Conservation (phyloP, 2,797 vertebrate species). For the Valencia hispanica region DNA sequence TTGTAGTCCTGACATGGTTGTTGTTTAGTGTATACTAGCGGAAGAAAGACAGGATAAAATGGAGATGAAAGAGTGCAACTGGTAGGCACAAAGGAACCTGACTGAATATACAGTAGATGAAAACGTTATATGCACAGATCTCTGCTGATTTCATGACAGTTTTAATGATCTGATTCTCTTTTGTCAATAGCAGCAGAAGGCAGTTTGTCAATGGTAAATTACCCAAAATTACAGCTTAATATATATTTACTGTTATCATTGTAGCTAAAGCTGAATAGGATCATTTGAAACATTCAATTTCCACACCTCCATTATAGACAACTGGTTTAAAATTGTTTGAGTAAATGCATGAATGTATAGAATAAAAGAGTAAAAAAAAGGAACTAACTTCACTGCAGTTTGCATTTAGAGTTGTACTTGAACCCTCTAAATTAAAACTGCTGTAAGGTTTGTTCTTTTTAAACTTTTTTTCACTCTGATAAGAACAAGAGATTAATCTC, state of each 20-base stretch:
- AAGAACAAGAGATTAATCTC: not conserved
- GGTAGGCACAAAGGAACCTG: constrained; percentile 11
- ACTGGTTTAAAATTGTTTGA: not conserved
- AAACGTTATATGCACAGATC: constrained; percentile 20
- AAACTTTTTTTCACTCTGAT: not conserved
- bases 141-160: constrained; percentile 21
- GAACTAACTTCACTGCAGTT: not conserved
- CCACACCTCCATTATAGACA: not conserved
- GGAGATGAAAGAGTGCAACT: not conserved
- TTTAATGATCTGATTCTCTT: constrained; percentile 32
- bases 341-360: not conserved
- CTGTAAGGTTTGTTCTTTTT: not conserved
- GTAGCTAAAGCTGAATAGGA: not conserved
- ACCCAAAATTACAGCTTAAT: not conserved
- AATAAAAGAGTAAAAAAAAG: not conserved
- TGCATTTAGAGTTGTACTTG: not conserved
- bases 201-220: not conserved
- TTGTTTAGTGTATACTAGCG: not conserved
- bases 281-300: not conserved
- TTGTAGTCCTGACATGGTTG: not conserved
- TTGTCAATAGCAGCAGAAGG: constrained; percentile 10
- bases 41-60: not conserved
- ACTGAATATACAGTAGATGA: constrained; percentile 19
- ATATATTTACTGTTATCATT: not conserved
- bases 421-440: not conserved